These are phyloP conservation scores for Holacanthus passer DNA, from an alignment of 2,113 vertebrate species.

Conservation along the genomic window DNA sequence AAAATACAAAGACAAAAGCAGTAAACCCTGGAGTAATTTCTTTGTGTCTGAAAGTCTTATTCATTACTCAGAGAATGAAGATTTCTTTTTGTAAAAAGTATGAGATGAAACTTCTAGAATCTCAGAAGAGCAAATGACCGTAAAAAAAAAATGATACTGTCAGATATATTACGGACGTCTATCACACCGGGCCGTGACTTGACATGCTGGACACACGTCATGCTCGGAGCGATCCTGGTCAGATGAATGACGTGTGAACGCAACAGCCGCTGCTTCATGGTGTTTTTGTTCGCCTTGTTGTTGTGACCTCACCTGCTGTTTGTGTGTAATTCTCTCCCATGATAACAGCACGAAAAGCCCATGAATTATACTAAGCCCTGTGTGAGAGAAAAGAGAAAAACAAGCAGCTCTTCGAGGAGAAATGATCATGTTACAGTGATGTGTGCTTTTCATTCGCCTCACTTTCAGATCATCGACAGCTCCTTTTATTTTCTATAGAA, in stretches of 20 bases:
- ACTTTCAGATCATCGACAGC: slow-evolving; percentile 46
- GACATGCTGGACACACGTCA: slow-evolving; percentile 26
- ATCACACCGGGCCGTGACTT: neutral
- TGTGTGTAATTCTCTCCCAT: slow-evolving; percentile 60
- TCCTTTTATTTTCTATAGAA: slow-evolving; percentile 31
- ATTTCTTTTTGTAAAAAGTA: slow-evolving; percentile 15
- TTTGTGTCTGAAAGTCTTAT: slow-evolving; percentile 15
- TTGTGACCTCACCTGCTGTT: slow-evolving; percentile 70
- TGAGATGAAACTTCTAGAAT: slow-evolving; percentile 9
- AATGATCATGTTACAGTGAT: slow-evolving; percentile 35
- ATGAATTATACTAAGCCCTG: slow-evolving; percentile 36
- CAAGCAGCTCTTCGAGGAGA: slow-evolving; percentile 52
- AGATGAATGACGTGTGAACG: slow-evolving; percentile 4
- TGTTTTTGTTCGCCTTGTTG: slow-evolving; percentile 59
- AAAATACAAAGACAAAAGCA: neutral
- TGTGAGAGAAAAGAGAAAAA: slow-evolving; percentile 50
- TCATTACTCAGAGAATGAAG: slow-evolving; percentile 25
- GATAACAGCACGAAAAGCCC: slow-evolving; percentile 48
- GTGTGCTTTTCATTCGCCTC: slow-evolving; percentile 53
- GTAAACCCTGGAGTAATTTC: slow-evolving; percentile 3
- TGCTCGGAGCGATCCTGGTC: slow-evolving; percentile 14
- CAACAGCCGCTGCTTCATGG: slow-evolving; percentile 21
- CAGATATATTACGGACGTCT: neutral
- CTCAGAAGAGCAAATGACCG: slow-evolving; percentile 10
- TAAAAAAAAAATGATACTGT: neutral